Base-by-base conservation (phyloP, 1,140 invertebrate genomes). In the Papilio aristodemus region DNA sequence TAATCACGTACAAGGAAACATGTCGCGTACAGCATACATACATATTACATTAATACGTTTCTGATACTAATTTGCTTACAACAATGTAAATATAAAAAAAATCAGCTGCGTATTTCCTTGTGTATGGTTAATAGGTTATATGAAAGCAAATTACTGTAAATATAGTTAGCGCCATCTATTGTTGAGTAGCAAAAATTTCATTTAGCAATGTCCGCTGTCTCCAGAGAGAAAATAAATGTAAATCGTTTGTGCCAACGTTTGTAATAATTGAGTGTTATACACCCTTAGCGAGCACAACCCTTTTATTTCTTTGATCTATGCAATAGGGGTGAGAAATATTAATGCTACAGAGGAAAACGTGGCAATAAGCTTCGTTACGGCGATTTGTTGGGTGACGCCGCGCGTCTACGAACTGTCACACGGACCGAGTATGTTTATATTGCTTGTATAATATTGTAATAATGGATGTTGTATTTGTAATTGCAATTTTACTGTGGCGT, bases 251-350 rank as follows among this genome's bases (percentile, higher is more conserved):
- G 88, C 87, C 88, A 89, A 89, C 81, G 78, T 89, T 90, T 88
- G 85, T 89, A 83, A 90, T 87, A 85, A 88, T 86, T 79, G 83
- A 89, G 85, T 86, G 80, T 86, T 84, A 79, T 77, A 78, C 86
- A 81, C 88, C 88, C 86, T 88, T 78, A 75, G 77, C 83, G 74
- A 77, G 77, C 77, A 78, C 85, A 87, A 89, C 89, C 89, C 87
- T 88, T 89, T 79, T 85, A 84, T 89, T 89, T 86, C 87, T 89
- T 91, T 91, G 87, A 91, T 91, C 86, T 91, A 85, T 85, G 80
- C 80, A 75, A 72, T 77, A 72, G 85, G 87, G 89, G 85, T 89
- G 87, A 79, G 79, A 88, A 86, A 85, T 85, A 84, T 89, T 91
- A 89, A 84, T 83, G 82, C 83, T 76, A 78, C 75, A 83, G 75